Base-by-base conservation (phyloP, 37 sponge, comb jelly and placozoan genomes). In the Cliona cf. orientalis region DNA sequence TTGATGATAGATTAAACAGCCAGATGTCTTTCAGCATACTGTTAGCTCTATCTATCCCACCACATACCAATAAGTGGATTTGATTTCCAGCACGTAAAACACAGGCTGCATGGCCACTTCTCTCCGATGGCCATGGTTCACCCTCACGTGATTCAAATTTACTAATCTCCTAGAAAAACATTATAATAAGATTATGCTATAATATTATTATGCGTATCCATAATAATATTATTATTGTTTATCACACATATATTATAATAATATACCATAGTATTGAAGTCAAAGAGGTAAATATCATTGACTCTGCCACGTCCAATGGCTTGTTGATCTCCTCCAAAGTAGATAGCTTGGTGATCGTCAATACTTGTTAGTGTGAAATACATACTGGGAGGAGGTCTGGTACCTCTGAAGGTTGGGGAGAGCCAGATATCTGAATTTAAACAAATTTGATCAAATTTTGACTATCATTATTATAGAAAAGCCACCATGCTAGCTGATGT, bases 321-420 rank as follows among this genome's bases (percentile, higher is more conserved):
- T 46, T 64, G 33, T 25, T 85, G 86, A 0, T 68, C 12, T 1
- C 91, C 91, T 44, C 86, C 91, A 81, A 91, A 91, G 59, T 86
- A 41, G 23, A 85, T 67, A 34, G 74, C 82, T 4, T 62, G 42
- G 62, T 76, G 65, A 6, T 19, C 6, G 60, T 76, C 78, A 0
- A 91, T 55, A 56, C 33, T 61, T 26, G 86, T 91, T 63, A 91
- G 64, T 17, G 86, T 66, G 66, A 85, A 81, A 28, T 40, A 21
- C 9, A 28, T 28, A 74, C 84, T 53, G 41, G 67, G 67, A 83
- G 75, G 66, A 29, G 84, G 80, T 29, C 68, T 74, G 39, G 66
- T 22, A 17, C 83, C 83, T 58, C 41, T 80, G 41, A 69, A 23
- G 28, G 14, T 21, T 70, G 80, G 76, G 42, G 62, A 59, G 40